Conservation (phyloP, 2,113 vertebrate genomes). For the Zapornia atra region DNA sequence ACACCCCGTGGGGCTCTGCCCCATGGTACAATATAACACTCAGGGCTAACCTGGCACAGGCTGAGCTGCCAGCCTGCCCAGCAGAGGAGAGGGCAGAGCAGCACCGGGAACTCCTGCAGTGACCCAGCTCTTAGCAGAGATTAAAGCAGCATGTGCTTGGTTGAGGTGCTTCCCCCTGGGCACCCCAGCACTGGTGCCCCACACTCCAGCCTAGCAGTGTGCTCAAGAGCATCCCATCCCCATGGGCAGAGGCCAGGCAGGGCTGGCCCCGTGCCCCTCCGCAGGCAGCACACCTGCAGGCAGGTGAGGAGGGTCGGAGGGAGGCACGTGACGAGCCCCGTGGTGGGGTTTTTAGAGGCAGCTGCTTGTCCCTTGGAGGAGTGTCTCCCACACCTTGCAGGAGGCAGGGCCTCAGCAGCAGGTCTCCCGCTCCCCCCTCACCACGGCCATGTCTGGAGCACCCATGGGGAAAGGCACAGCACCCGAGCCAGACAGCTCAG, state of each 20-base stretch:
- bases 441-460: slow-evolving; percentile 17
- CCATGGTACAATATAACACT: rapidly evolving
- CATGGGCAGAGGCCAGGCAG: not conserved
- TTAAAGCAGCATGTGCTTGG: rapidly evolving
- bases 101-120: rapidly evolving
- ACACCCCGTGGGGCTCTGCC: not conserved
- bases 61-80: not conserved
- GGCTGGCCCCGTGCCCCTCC: not conserved
- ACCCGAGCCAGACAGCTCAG: slow-evolving; percentile 70
- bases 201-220: rapidly evolving
- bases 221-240: not conserved
- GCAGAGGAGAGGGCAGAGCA: not conserved
- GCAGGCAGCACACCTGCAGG: slow-evolving; percentile 64
- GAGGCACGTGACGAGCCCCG: slow-evolving; percentile 68
- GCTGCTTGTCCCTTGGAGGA: slow-evolving; percentile 3
- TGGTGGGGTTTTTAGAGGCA: slow-evolving; percentile 40
- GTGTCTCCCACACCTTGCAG: slow-evolving; percentile 9
- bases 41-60: not conserved
- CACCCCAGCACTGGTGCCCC: not conserved
- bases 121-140: not conserved
- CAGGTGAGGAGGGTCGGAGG: slow-evolving; percentile 70
- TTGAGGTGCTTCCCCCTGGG: not conserved
- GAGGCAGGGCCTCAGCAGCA: not conserved
- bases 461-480: not conserved
- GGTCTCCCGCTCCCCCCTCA: not conserved